Conservation (phyloP, 64 coral and sea anemone species). For the Dendrophyllia cribrosa region DNA sequence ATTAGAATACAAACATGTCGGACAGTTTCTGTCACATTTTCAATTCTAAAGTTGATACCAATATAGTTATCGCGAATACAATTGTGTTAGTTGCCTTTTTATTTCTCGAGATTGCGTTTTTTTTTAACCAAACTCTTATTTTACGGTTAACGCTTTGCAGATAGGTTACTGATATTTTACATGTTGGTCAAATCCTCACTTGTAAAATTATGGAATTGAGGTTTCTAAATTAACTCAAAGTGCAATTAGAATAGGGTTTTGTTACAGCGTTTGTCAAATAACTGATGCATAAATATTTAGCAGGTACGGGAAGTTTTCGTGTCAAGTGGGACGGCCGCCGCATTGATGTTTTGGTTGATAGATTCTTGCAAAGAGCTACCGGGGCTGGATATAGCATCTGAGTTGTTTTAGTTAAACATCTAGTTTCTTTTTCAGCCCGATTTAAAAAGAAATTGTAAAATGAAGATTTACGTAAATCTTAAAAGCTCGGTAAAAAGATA, state of each 20-base stretch:
- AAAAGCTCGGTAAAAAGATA: background rate
- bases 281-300: background rate
- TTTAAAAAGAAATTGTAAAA: background rate
- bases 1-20: background rate
- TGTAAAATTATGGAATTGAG: background rate
- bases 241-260: background rate
- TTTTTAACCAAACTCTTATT: no score
- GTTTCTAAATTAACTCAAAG: background rate
- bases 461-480: background rate
- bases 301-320: background rate
- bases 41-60: background rate
- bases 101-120: no score
- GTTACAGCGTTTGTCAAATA: conserved; percentile 1
- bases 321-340: no score
- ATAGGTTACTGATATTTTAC: no score
- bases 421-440: no score
- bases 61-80: background rate
- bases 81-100: background rate
- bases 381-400: no score
- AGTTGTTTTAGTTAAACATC: no score
- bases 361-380: no score
- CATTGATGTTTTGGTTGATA: no score
- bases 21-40: background rate
- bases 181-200: no score
- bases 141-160: no score